Evolutionary conservation across 1,140 invertebrate genomes (phyloP), one percentile per base, ranked within the genome.

Genomic region (Meloidogyne chitwoodi): DNA sequence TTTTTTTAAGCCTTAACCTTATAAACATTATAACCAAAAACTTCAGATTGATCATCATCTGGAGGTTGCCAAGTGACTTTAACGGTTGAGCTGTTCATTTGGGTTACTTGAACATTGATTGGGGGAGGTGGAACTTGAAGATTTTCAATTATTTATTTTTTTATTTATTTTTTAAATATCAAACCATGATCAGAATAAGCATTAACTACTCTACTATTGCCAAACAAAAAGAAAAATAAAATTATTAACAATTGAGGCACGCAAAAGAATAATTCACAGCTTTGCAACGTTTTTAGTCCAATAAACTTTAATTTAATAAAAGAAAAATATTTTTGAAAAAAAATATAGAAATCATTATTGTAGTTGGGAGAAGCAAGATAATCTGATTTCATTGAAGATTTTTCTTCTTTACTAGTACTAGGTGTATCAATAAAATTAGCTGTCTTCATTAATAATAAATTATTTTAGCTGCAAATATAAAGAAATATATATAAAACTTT

Each of bases 91-190:
- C 83, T 81, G 70, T 84, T 84, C n/a, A 83, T 70, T 67, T 81
- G 79, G 14, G 73, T 75, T 41, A 86, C 82, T 68, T 87, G 74
- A 38, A 86, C 76, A 68, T 86, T 79, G 29, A 75, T 66, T 22
- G 84, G 84, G 12, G 80, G 76, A 44, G 85, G 83, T 62, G 84
- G 85, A 24, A 86, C 84, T 86, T 79, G 74, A 82, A 85, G 81
- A 19, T 70, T 24, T 19, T 16, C 24, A 34, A 24, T 68, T 26
- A 27, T 68, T 14, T 24, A 34, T 0, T 31, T 2, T 27, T 68
- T 14, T 24, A 34, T 0, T 31, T 2, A 10, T 68, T 24, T 68
- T 24, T 31, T 68, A 68, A 68, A 31, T 14, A 12, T 31, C 48
- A 31, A 10, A 70, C 68, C 68, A 41, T 70, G 68, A 2, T 70